These are phyloP conservation scores for Sebastes matsubarae DNA, from an alignment of 2,797 vertebrate genomes.

Conservation along the genomic window DNA sequence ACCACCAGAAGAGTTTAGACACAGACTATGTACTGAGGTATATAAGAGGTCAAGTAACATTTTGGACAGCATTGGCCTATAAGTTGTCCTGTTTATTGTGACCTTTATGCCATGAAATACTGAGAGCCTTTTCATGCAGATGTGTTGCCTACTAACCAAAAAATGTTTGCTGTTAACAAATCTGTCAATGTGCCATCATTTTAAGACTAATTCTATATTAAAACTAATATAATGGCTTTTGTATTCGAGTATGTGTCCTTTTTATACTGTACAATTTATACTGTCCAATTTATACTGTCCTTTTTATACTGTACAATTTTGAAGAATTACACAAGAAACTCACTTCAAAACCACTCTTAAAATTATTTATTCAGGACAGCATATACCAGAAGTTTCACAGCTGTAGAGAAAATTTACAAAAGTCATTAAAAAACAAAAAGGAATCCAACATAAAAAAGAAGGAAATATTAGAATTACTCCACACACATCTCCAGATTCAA, in stretches of 20 bases:
- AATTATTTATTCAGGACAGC: slow-evolving; percentile 76
- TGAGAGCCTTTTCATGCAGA: not conserved
- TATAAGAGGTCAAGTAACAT: not conserved
- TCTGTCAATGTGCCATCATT: not conserved
- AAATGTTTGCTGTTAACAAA: not conserved
- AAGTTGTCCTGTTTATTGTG: not conserved
- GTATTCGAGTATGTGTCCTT: not conserved
- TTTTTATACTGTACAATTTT: not conserved
- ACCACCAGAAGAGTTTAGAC: not conserved
- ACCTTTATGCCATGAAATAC: not conserved
- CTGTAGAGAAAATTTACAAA: slow-evolving; percentile 82
- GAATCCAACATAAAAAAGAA: slow-evolving; percentile 23
- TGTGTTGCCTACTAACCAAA: not conserved
- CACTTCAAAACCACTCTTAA: slow-evolving; percentile 55
- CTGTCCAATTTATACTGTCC: not conserved
- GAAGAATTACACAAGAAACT: not conserved
- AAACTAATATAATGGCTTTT: not conserved
- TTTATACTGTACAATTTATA: not conserved
- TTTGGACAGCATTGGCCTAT: not conserved
- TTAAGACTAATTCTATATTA: not conserved
- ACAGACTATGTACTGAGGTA: not conserved
- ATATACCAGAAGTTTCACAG: slow-evolving; percentile 74
- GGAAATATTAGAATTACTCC: slow-evolving; percentile 49
- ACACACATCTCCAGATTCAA: slow-evolving; percentile 72
- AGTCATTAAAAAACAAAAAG: slow-evolving; percentile 57